phyloP scores from a whole-genome alignment of 2,888 invertebrate genomes.

The Apoda limacodes region DNA sequence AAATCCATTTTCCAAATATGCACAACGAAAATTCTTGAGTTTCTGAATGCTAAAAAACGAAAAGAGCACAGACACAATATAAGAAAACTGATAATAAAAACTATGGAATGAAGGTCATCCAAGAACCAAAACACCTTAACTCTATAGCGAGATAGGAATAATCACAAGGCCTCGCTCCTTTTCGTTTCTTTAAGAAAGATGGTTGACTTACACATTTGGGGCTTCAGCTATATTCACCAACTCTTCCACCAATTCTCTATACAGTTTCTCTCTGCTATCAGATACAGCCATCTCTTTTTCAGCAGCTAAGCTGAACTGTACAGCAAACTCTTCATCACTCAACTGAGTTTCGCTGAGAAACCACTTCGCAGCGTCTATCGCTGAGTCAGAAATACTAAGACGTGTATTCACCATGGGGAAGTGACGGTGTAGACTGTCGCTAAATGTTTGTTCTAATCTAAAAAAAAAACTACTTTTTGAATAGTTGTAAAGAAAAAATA shows the following conservation, averaged over 20 bases:
- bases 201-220: constrained; percentile 48
- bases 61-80: too few relatives aligned
- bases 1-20: too few relatives aligned
- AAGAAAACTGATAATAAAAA: too few relatives aligned
- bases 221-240: constrained; percentile 60
- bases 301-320: constrained; percentile 32
- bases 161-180: too few relatives aligned
- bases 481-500: constrained; percentile 1
- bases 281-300: constrained; percentile 45
- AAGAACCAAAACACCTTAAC: too few relatives aligned
- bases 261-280: constrained; percentile 55
- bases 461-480: constrained; percentile 7
- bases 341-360: constrained; percentile 51
- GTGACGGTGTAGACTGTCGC: constrained; percentile 66
- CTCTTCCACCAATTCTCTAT: constrained; percentile 66
- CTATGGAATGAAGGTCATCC: too few relatives aligned
- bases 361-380: constrained; percentile 54
- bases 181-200: too few relatives aligned
- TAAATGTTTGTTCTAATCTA: constrained; percentile 68
- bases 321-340: constrained; percentile 28
- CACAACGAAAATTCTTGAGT: too few relatives aligned
- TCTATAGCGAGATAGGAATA: too few relatives aligned
- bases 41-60: too few relatives aligned
- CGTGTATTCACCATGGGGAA: constrained; percentile 74
- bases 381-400: constrained; percentile 61